Percentiles rank a stretch among this genome's conserved stretches.
These are phyloP conservation scores for Hyperoplus lanceolatus DNA, from an alignment of 2,797 vertebrate genomes.

Conservation along the genomic window DNA sequence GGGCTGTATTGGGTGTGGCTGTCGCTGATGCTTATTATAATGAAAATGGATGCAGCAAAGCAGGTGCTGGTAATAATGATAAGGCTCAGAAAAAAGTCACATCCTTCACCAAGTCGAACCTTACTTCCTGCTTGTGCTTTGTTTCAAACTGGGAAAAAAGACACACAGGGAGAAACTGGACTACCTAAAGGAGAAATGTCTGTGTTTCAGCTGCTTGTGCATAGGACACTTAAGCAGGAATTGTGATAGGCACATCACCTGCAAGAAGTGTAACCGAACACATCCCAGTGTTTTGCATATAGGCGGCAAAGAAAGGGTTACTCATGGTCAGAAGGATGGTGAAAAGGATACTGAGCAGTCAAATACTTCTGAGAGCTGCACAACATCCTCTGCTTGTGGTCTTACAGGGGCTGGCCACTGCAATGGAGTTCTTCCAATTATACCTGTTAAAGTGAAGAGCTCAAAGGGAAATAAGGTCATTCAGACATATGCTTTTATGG, in stretches of 20 bases:
- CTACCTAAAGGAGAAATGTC: slow-evolving; percentile 4
- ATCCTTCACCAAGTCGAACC: neutral
- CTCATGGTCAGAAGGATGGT: too few relatives aligned
- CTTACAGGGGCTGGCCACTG: neutral
- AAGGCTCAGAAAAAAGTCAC: neutral
- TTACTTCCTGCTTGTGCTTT: neutral
- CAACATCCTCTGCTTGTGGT: slow-evolving; percentile 1
- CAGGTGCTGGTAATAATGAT: too few relatives aligned
- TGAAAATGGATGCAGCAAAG: too few relatives aligned
- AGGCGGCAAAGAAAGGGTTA: neutral
- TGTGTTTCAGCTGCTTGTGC: neutral
- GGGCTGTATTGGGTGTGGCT: too few relatives aligned
- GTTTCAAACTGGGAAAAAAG: neutral
- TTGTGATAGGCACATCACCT: neutral
- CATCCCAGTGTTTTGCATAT: neutral
- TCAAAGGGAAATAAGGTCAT: neutral
- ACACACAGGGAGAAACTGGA: neutral
- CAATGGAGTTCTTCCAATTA: neutral
- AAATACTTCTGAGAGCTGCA: neutral
- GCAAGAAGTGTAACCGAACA: neutral
- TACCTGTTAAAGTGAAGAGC: neutral
- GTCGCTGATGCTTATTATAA: too few relatives aligned
- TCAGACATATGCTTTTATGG: neutral
- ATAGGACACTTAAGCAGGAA: neutral
- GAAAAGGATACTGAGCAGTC: too few relatives aligned